These are phyloP conservation scores for Platycercus adscitus DNA, from an alignment of 2,113 vertebrate genomes.

Conservation along the genomic window DNA sequence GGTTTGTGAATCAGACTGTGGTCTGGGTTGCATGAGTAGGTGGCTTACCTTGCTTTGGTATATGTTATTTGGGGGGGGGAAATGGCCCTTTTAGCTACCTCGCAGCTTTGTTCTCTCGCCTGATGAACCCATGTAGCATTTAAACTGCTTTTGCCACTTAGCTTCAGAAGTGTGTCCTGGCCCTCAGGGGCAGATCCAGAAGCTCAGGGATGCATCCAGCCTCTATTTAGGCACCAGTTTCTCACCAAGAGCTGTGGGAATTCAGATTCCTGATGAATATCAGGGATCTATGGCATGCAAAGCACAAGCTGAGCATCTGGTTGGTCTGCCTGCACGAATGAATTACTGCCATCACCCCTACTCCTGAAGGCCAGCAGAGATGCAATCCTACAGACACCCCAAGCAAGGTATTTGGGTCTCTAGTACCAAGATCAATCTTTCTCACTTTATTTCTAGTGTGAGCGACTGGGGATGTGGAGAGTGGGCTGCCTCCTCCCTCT, in stretches of 20 bases:
- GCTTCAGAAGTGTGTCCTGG: not conserved
- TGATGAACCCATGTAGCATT: not conserved
- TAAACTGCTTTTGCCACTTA: not conserved
- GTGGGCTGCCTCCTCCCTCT: not conserved
- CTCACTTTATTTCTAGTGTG: not conserved
- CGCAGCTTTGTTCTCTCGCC: not conserved
- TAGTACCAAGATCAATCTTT: not conserved
- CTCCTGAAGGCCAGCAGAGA: not conserved
- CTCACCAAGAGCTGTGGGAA: not conserved
- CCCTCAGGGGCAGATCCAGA: not conserved
- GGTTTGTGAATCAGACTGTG: not conserved
- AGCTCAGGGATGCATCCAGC: not conserved
- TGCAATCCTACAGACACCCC: not conserved
- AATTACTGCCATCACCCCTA: fast-evolving
- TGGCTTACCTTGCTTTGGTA: not conserved
- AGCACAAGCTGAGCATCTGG: too few species aligned
- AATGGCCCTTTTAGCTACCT: fast-evolving
- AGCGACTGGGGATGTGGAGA: fast-evolving
- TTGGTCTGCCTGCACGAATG: too few species aligned
- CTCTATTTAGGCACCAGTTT: not conserved
- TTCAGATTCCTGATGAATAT: not conserved
- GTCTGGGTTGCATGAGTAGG: not conserved
- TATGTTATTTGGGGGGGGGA: fast-evolving
- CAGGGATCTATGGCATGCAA: fast-evolving
- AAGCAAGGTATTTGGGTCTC: fast-evolving